Evolutionary conservation across 92 coral and sea anemone genomes (phyloP).

Genomic region (Bergia sp.): DNA sequence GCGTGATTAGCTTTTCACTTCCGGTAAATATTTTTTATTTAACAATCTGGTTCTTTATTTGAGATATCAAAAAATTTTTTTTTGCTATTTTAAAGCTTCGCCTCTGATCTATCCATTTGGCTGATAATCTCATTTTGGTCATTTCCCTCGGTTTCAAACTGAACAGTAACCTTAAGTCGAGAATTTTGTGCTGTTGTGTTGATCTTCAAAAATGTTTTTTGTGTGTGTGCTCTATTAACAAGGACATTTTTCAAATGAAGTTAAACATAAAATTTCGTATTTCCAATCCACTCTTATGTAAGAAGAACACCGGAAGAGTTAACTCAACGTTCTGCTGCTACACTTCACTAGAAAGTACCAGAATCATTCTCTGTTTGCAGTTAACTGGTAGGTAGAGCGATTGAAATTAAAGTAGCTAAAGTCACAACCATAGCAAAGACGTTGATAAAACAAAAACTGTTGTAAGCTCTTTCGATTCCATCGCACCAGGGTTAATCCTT

Average conservation of each 20-base stretch:
- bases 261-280: not conserved
- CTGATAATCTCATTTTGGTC: no score
- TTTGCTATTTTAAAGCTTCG: no score
- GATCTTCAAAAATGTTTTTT: not conserved
- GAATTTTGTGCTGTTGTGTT: not conserved
- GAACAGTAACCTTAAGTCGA: not conserved
- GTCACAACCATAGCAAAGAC: not conserved
- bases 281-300: not conserved
- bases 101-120: no score
- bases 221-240: not conserved
- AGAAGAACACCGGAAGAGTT: not conserved
- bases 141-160: not conserved
- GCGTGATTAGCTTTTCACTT: no score
- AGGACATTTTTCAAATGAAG: not conserved
- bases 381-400: not conserved
- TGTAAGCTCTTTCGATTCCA: not conserved
- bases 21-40: no score
- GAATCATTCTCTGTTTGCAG: no score
- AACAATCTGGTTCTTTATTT: not conserved
- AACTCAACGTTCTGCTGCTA: no score
- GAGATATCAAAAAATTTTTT: not conserved
- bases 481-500: no score
- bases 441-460: not conserved
- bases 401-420: not conserved
- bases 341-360: no score